phyloP scores from a whole-genome alignment of 2,797 vertebrate genomes.

The Cheirogaleus major region DNA sequence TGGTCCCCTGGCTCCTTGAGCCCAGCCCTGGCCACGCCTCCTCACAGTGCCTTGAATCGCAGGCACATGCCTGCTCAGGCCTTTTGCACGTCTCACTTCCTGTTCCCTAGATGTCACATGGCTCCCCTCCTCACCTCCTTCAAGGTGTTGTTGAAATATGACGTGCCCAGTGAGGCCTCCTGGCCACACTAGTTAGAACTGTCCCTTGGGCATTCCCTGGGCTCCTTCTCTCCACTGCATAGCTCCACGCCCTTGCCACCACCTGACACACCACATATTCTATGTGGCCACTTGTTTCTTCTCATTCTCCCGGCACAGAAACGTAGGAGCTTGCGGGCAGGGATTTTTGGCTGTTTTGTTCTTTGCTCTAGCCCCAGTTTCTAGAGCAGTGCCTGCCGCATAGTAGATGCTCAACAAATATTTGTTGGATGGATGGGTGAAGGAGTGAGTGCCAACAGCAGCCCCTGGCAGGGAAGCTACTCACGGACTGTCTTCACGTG shows the following conservation, averaged over 20 bases:
- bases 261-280: accelerated
- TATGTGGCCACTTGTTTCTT: background rate
- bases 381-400: background rate
- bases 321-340: background rate
- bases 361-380: background rate
- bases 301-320: background rate
- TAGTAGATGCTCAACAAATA: background rate
- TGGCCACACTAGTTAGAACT: background rate
- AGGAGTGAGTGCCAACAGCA: background rate
- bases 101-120: background rate
- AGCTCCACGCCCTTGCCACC: background rate
- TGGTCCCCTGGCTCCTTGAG: background rate
- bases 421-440: background rate
- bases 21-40: background rate
- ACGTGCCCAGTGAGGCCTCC: background rate
- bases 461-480: background rate
- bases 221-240: accelerated
- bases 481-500: background rate
- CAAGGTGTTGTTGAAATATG: background rate
- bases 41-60: accelerated
- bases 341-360: background rate
- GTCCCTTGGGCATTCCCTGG: background rate
- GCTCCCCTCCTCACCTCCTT: background rate
- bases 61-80: background rate
- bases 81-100: background rate